phyloP scores from a whole-genome alignment of 2,888 invertebrate species.

The Heliconius cydno region DNA sequence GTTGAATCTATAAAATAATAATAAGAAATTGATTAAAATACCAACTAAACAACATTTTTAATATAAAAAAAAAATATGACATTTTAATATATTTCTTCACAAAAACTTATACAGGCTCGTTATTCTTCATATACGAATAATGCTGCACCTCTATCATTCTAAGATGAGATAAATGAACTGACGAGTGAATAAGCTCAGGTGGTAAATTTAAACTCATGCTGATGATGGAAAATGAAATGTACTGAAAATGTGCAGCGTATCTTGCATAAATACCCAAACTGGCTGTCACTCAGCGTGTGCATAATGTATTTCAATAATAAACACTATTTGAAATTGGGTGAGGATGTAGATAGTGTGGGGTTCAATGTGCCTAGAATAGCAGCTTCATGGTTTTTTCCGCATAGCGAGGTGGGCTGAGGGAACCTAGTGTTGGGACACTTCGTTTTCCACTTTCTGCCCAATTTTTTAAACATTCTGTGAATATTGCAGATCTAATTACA shows the following conservation, averaged over 20 bases:
- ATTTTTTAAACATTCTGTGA: background rate
- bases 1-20: no score
- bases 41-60: no score
- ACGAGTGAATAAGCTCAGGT: slow-evolving; percentile 39
- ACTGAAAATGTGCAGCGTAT: slow-evolving; percentile 43
- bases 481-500: no score
- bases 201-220: slow-evolving; percentile 40
- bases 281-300: slow-evolving; percentile 37
- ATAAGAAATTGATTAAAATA: no score
- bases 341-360: background rate
- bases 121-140: background rate
- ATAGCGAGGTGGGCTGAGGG: background rate
- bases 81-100: no score
- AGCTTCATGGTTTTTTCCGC: background rate
- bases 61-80: no score
- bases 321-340: slow-evolving; percentile 19
- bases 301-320: slow-evolving; percentile 28
- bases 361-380: background rate
- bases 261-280: slow-evolving; percentile 42
- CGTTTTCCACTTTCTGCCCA: background rate
- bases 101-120: background rate
- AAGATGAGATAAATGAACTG: slow-evolving; percentile 25
- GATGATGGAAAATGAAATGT: slow-evolving; percentile 37
- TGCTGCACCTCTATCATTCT: slow-evolving; percentile 26
- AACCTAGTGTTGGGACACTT: background rate